Evolutionary conservation across 1,140 invertebrate genomes (phyloP).

Genomic region (Pentalonia nigronervosa): DNA sequence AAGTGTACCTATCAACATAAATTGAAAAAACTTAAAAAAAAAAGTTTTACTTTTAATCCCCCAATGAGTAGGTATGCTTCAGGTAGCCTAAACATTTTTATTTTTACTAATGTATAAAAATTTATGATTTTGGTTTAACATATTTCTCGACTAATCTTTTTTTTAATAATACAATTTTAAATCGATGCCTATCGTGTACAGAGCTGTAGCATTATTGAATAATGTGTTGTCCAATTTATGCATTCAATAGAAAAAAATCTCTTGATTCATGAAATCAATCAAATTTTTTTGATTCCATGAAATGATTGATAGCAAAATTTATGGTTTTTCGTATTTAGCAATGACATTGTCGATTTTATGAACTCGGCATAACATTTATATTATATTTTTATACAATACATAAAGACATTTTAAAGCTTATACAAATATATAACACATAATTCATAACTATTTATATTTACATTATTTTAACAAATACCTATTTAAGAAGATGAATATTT

Average conservation of each 20-base stretch:
- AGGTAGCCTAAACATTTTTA: not conserved
- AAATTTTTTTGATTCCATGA: not conserved
- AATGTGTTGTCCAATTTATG: not conserved
- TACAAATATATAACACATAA: not conserved
- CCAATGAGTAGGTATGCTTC: not conserved
- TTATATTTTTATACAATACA: not conserved
- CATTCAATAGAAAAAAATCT: no score
- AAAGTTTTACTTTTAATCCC: not conserved
- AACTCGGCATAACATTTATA: not conserved
- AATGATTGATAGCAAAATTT: not conserved
- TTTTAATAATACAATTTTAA: not conserved
- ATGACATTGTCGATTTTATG: not conserved
- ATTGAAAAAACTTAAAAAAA: not conserved
- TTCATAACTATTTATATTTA: not conserved
- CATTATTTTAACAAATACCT: not conserved
- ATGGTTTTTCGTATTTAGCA: not conserved
- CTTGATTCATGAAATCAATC: not conserved
- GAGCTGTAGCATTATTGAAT: not conserved
- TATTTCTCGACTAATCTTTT: not conserved
- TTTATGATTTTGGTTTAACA: not conserved
- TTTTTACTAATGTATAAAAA: not conserved
- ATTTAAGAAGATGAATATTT: not conserved
- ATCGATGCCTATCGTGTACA: not conserved
- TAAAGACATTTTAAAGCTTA: not conserved
- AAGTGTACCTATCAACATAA: not conserved